Percentiles rank a stretch among this genome's conserved stretches.
Evolutionary conservation across 1,140 invertebrate species (phyloP).

Genomic region (Subanguina moxae): DNA sequence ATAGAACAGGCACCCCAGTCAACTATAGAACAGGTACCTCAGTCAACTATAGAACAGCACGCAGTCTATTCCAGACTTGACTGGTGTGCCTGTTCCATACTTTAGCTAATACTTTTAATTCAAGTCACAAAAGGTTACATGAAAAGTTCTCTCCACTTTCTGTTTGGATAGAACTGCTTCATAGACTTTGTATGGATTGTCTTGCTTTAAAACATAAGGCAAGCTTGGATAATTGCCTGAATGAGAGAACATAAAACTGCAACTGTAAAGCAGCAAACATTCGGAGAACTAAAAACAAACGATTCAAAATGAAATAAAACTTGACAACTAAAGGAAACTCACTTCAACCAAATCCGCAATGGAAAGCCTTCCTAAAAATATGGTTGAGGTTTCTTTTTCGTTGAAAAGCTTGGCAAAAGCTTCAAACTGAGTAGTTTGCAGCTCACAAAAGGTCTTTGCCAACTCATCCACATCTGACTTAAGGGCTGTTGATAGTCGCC

Average conservation of each 20-base stretch:
- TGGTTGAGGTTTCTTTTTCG: conserved; percentile 33
- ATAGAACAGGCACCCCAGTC: no score
- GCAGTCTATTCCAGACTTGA: no score
- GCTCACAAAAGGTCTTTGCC: conserved; percentile 19
- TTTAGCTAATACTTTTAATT: not conserved
- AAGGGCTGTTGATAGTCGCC: conserved; percentile 23
- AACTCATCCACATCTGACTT: conserved; percentile 23
- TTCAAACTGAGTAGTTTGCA: conserved; percentile 11
- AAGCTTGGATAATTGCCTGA: not conserved
- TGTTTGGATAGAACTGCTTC: not conserved
- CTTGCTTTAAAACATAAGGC: not conserved
- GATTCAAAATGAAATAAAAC: not conserved
- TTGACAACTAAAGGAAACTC: not conserved
- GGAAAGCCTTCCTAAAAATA: conserved; percentile 30
- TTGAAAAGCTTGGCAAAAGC: conserved; percentile 32
- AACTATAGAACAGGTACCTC: no score
- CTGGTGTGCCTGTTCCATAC: no score
- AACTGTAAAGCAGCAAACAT: conserved; percentile 11
- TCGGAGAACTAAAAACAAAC: conserved; percentile 25
- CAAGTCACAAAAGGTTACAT: not conserved
- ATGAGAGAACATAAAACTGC: conserved; percentile 22
- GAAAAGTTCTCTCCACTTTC: conserved; percentile 9
- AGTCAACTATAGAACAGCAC: no score
- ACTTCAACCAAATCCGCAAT: conserved; percentile 32
- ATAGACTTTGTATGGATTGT: not conserved